Evolutionary conservation across 1,140 invertebrate genomes (phyloP).

Genomic region (Drosophila sturtevanti): DNA sequence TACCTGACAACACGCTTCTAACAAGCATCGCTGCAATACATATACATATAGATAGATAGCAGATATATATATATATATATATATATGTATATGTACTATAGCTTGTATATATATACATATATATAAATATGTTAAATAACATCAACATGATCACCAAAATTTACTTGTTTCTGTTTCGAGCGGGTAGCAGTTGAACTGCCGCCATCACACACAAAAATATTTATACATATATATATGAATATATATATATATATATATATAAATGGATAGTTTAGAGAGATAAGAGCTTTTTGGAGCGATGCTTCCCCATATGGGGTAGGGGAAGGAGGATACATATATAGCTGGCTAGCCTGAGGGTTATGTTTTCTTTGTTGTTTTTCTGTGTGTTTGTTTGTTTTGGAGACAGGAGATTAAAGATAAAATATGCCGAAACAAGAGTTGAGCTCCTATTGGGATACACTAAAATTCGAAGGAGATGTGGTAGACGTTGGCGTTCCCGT

Average conservation of each 20-base stretch:
- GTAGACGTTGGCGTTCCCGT: slow-evolving; percentile 64
- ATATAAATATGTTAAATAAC: slow-evolving; percentile 39
- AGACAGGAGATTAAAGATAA: slow-evolving; percentile 24
- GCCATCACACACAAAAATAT: slow-evolving; percentile 66
- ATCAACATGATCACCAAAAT: slow-evolving; percentile 64
- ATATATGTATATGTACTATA: slow-evolving; percentile 2
- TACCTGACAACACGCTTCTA: slow-evolving; percentile 30
- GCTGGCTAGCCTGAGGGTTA: slow-evolving; percentile 54
- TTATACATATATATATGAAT: slow-evolving; percentile 55
- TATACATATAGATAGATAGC: background rate
- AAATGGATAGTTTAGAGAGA: slow-evolving; percentile 38
- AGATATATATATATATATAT: slow-evolving; percentile 6
- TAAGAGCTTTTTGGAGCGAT: slow-evolving; percentile 32
- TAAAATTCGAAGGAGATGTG: slow-evolving; percentile 66
- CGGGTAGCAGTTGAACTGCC: slow-evolving; percentile 59
- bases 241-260: slow-evolving; percentile 33
- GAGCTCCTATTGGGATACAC: slow-evolving; percentile 57
- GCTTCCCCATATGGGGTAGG: slow-evolving; percentile 43
- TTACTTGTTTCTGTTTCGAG: slow-evolving; percentile 55
- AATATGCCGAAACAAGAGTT: background rate
- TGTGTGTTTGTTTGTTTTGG: background rate
- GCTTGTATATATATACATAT: background rate
- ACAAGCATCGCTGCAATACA: slow-evolving; percentile 24
- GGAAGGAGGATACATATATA: slow-evolving; percentile 43
- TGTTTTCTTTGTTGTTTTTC: slow-evolving; percentile 22